Base-by-base conservation (phyloP, 2,797 vertebrate species). In the Chaunax sp. region DNA sequence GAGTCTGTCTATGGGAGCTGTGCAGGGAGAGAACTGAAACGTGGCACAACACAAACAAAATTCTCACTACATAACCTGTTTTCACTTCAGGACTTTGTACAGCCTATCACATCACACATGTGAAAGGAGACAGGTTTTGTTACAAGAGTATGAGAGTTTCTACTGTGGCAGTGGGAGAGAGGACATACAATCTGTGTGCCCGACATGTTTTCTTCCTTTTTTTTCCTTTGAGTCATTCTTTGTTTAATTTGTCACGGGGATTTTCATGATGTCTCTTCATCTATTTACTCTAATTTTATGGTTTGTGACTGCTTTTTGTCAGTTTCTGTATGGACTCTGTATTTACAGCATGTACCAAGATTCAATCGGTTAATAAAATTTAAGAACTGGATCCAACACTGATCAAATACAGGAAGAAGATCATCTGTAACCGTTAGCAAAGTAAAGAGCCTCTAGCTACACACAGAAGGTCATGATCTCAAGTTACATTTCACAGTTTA, bases 1-100 rank as follows among this genome's bases (percentile, higher is more conserved):
- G 2, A 77, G 84, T 30, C 82, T 92, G 77, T 90, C 77, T 38
- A 91, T 90, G 90, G 84, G 68, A 55, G 55, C 81, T 3, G 73
- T 79, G 60, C 77, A 71, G 49, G 71, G 30, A 18, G 69, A 84
- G 35, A 87, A 87, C 66, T 89, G 73, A 90, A 14, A 69, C 18
- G 0, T 11, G 23, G 22, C 41, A 59, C 37, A 40, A 49, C 23
- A 23, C 59, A 57, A 56, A 62, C 28, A 16, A 43, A 70, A 45
- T 35, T 58, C 40, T 66, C 35, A 50, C 59, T 2, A 57, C 61
- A 64, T 75, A 72, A 53, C 64, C 58, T 52, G 59, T 72, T 66
- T 80, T 64, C 76, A 67, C 51, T 49, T 63, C 33, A 60, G 65
- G 77, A 84, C 67, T 5, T 72, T 78, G 74, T 72, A 69, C 22